Conservation (phyloP, 2,797 vertebrate species). For the Coccyzus lansbergi region DNA sequence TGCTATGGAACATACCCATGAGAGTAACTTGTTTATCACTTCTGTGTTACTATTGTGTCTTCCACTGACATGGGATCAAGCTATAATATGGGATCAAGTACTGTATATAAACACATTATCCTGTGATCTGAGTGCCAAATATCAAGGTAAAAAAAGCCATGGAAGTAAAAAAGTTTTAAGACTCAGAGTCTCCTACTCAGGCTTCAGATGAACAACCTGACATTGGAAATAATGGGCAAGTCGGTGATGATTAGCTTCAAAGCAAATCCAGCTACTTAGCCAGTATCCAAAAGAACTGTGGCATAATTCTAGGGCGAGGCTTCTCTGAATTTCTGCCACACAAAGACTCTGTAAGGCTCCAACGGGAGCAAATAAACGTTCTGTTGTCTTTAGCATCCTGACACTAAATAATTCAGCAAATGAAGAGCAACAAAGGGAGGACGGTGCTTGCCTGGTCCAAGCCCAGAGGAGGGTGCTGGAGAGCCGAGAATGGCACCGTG, state of each 20-base stretch:
- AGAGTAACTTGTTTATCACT: not conserved
- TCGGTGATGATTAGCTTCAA: not conserved
- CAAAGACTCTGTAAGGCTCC: not conserved
- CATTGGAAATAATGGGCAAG: not conserved
- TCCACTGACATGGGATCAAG: not conserved
- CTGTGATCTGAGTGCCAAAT: not conserved
- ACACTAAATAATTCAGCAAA: not conserved
- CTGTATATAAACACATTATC: not conserved
- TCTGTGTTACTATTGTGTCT: not conserved
- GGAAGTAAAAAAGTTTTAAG: not conserved
- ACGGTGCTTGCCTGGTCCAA: not conserved
- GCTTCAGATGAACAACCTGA: not conserved
- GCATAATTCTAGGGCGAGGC: not conserved
- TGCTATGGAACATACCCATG: fast-evolving
- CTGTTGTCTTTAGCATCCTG: not conserved
- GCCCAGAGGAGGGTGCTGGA: conserved; percentile 45
- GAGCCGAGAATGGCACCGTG: not conserved
- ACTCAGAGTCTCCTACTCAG: not conserved
- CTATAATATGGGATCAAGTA: not conserved
- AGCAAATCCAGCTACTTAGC: not conserved
- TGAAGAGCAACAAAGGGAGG: fast-evolving
- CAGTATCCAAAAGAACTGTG: not conserved
- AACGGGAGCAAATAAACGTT: not conserved
- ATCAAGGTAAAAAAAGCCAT: not conserved
- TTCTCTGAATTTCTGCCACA: not conserved